Evolutionary conservation across 2,797 vertebrate species (phyloP), one percentile per base, ranked within the genome.

Genomic region (Danio jaintianensis): DNA sequence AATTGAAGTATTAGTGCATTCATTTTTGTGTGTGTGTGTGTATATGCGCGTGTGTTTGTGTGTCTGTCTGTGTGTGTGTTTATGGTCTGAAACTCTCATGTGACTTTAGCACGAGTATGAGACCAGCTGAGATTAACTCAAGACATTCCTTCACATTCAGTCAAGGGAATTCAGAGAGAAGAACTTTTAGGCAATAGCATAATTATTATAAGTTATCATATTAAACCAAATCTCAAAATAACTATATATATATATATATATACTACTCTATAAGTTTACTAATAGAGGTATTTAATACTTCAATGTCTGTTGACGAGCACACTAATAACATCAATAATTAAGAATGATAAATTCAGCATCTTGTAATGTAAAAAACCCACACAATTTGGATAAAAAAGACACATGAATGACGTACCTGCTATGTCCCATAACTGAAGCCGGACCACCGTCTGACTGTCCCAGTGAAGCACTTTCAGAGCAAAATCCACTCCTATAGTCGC

Each of bases 401-500:
- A 22, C 13, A 18, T 7, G 4, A 9, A 45, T 20, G 12, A 81
- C 78, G 40, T 80, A 95, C 94, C 94, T 42, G 94, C 94, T 42
- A 95, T 94, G 88, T 95, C 94, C 94, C 94, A 95, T 15, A 95
- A 90, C 89, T 95, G 94, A 55, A 95, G 84, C 5, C 93, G 87
- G 81, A 95, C 86, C 82, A 93, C 89, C 0, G 93, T 92, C 72
- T 86, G 87, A 6, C 88, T 87, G 63, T 95, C 93, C 94, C 93
- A 95, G 75, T 86, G 85, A 11, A 95, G 81, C 18, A 95, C 90
- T 82, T 94, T 95, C 36, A 95, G 90, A 22, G 93, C 93, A 84
- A 95, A 95, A 89, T 95, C 94, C 45, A 95, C 94, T 0, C 94
- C 94, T 78, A 95, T 94, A 55, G 94, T 95, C 48, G 94, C 93